A percentile compares a stretch with the other conserved stretches of the same genome.
Conservation (phyloP, 2,888 invertebrate species). For the Amblyjoppa fuscipennis region DNA sequence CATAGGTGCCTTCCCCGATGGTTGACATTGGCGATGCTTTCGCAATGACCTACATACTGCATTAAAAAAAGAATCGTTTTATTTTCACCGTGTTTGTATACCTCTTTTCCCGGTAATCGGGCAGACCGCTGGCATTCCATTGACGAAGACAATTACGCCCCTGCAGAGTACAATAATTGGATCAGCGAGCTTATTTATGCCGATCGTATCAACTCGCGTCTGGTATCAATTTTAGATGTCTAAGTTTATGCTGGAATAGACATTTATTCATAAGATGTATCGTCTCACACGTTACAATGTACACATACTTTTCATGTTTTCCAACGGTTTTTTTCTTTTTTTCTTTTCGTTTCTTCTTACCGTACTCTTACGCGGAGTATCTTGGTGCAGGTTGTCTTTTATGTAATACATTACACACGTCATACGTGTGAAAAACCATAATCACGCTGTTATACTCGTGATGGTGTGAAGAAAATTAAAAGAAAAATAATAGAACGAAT, state of each 20-base stretch:
- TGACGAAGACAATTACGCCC: neutral
- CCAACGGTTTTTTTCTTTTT: neutral
- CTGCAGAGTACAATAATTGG: neutral
- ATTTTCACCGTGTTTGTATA: conserved; percentile 1
- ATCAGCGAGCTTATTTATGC: conserved; percentile 1
- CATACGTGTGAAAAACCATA: conserved; percentile 18
- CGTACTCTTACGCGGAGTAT: neutral
- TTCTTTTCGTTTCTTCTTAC: neutral
- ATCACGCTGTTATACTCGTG: conserved; percentile 9
- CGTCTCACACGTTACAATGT: conserved; percentile 78
- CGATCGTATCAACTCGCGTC: neutral
- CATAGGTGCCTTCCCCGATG: conserved; percentile 7
- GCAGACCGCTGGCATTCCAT: neutral
- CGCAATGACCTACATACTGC: conserved; percentile 47
- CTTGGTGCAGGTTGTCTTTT: conserved; percentile 1
- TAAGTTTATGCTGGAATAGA: conserved; percentile 62
- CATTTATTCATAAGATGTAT: conserved; percentile 78
- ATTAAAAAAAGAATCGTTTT: neutral
- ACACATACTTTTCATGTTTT: conserved; percentile 72
- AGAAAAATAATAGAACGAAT: neutral
- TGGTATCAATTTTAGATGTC: neutral
- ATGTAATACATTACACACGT: neutral
- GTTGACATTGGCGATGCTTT: conserved; percentile 21
- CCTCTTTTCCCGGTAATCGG: neutral
- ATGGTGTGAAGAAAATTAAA: neutral